Evolutionary conservation across 2,113 vertebrate species (phyloP).

Genomic region (Callospermophilus lateralis): DNA sequence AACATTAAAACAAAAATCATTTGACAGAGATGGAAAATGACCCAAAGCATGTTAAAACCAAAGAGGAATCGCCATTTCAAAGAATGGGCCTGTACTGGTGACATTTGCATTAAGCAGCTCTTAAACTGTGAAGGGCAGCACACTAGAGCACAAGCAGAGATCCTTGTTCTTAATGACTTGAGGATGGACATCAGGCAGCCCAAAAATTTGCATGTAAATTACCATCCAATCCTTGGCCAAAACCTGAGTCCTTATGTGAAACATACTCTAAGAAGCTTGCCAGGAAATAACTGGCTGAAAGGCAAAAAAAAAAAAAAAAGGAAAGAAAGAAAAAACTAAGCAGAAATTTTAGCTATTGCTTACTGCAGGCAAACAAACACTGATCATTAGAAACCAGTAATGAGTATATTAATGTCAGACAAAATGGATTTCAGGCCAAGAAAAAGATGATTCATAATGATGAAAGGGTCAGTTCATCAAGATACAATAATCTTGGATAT

Average conservation of each 20-base stretch:
- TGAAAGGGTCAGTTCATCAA: not conserved
- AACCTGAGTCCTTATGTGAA: not conserved
- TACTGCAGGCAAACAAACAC: not conserved
- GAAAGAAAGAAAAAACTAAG: not conserved
- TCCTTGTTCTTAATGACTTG: not conserved
- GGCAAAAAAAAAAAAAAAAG: not conserved
- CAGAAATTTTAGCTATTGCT: too few relatives aligned
- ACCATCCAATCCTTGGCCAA: not conserved
- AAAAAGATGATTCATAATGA: slow-evolving; percentile 42
- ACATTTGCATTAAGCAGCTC: too few relatives aligned
- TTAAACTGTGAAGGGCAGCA: not conserved
- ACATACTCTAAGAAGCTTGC: not conserved
- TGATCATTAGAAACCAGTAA: not conserved
- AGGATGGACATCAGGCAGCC: not conserved
- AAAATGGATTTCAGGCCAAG: not conserved
- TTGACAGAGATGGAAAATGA: slow-evolving; percentile 36
- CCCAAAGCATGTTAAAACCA: slow-evolving; percentile 1
- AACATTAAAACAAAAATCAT: slow-evolving; percentile 12
- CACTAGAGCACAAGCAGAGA: not conserved
- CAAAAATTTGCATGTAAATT: slow-evolving; percentile 38
- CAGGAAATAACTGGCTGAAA: not conserved
- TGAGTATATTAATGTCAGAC: not conserved
- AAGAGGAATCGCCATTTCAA: not conserved
- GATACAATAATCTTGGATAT: not conserved
- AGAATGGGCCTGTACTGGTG: too few relatives aligned